phyloP scores from a whole-genome alignment of 2,797 vertebrate species.

The Chaenodraco wilsoni region DNA sequence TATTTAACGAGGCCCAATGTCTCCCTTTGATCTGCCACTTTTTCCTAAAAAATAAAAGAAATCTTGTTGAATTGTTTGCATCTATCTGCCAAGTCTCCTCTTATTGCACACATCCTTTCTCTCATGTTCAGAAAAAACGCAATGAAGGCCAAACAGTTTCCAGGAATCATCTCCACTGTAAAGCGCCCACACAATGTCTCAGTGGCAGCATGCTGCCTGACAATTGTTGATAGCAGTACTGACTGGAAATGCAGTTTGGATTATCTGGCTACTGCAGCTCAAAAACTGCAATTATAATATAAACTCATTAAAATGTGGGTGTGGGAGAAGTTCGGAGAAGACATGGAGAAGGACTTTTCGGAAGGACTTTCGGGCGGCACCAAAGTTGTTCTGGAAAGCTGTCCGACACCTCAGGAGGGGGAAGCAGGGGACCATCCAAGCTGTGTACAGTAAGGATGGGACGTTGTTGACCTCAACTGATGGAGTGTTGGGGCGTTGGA shows the following conservation, averaged over 20 bases:
- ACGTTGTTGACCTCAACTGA: too few species aligned
- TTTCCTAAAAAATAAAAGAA: neutral
- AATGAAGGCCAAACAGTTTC: slow-evolving; percentile 49
- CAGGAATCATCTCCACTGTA: slow-evolving; percentile 42
- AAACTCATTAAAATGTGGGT: neutral
- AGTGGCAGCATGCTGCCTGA: slow-evolving; percentile 15
- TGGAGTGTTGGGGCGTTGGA: too few species aligned
- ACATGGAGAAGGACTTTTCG: too few species aligned
- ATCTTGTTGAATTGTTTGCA: neutral
- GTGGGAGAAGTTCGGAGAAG: too few species aligned
- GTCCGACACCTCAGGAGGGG: too few species aligned
- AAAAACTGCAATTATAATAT: neutral
- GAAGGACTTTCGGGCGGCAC: too few species aligned
- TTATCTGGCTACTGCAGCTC: neutral
- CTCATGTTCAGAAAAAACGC: slow-evolving; percentile 23
- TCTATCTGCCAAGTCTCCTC: neutral
- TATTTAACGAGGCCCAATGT: slow-evolving; percentile 1
- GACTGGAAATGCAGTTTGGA: slow-evolving; percentile 1
- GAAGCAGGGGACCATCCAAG: too few species aligned
- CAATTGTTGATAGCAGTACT: neutral
- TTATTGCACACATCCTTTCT: slow-evolving; percentile 3
- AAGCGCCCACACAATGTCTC: slow-evolving; percentile 30
- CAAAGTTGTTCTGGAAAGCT: too few species aligned
- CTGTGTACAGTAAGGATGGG: too few species aligned
- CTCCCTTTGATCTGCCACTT: neutral